Evolutionary conservation across 2,888 invertebrate genomes (phyloP).

Genomic region (Agriotes lineatus): DNA sequence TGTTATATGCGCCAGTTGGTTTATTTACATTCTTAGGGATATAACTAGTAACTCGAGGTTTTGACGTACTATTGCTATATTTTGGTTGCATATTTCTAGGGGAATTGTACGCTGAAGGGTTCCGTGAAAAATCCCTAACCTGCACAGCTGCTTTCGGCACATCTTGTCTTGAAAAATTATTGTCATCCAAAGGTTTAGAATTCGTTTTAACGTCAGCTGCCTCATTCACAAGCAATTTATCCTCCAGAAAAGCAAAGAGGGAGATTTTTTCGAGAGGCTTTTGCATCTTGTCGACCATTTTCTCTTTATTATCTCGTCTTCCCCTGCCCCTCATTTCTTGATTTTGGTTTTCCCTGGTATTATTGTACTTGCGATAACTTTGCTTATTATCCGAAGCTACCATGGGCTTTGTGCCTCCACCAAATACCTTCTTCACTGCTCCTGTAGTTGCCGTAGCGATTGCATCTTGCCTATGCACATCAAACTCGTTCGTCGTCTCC

Average conservation of each 20-base stretch:
- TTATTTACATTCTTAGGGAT: constrained; percentile 13
- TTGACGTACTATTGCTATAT: background rate
- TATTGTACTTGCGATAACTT: constrained; percentile 24
- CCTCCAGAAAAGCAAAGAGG: constrained; percentile 85
- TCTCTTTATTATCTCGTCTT: constrained; percentile 43
- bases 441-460: constrained; percentile 88
- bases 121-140: background rate
- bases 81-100: background rate
- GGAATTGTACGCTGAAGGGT: background rate
- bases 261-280: constrained; percentile 86
- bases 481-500: constrained; percentile 80
- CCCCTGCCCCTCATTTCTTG: constrained; percentile 33
- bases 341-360: constrained; percentile 26
- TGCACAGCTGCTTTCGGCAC: background rate
- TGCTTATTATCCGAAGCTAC: constrained; percentile 8
- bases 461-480: constrained; percentile 88
- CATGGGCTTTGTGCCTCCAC: constrained; percentile 62
- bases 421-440: constrained; percentile 69
- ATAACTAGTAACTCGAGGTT: background rate
- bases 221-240: constrained; percentile 73
- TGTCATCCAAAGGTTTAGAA: background rate
- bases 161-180: background rate
- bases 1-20: background rate
- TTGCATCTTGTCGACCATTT: constrained; percentile 69
- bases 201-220: constrained; percentile 4